These are phyloP conservation scores for Ictidomys tridecemlineatus DNA, from an alignment of 2,113 vertebrate genomes.

Conservation along the genomic window DNA sequence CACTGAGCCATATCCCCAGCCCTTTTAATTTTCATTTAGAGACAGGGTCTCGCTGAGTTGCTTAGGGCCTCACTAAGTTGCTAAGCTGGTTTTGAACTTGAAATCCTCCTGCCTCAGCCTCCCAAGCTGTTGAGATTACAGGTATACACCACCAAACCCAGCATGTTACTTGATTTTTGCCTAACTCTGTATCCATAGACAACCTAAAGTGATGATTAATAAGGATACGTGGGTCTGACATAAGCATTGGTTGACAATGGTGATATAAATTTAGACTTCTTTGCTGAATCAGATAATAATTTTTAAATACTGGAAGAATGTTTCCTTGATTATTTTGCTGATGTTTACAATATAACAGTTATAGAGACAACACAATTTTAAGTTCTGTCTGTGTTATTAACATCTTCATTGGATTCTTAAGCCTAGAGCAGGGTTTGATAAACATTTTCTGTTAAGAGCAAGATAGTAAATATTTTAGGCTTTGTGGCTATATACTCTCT, in stretches of 20 bases:
- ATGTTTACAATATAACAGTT: neutral
- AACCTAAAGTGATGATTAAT: slow-evolving; percentile 5
- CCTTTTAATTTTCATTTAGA: too few relatives aligned
- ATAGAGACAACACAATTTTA: slow-evolving; percentile 21
- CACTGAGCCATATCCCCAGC: too few relatives aligned
- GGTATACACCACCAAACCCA: too few relatives aligned
- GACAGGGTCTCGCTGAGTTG: too few relatives aligned
- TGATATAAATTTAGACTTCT: neutral
- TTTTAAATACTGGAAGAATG: slow-evolving; percentile 15
- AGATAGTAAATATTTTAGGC: slow-evolving; percentile 48
- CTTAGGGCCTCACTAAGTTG: too few relatives aligned
- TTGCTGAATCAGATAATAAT: slow-evolving; percentile 4
- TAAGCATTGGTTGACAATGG: neutral
- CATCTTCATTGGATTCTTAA: slow-evolving; percentile 46
- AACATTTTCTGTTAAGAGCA: slow-evolving; percentile 12
- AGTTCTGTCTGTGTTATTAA: slow-evolving; percentile 3
- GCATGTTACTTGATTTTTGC: neutral
- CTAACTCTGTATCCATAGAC: neutral
- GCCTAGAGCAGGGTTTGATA: neutral
- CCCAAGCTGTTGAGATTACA: too few relatives aligned
- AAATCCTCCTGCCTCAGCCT: too few relatives aligned
- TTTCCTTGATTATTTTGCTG: slow-evolving; percentile 10
- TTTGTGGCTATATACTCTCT: slow-evolving; percentile 28
- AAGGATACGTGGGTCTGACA: neutral
- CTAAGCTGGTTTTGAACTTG: too few relatives aligned